Percentiles rank a stretch among this genome's conserved stretches.
Conservation (phyloP, 92 coral and sea anemone species). For the Phenganax marumi region DNA sequence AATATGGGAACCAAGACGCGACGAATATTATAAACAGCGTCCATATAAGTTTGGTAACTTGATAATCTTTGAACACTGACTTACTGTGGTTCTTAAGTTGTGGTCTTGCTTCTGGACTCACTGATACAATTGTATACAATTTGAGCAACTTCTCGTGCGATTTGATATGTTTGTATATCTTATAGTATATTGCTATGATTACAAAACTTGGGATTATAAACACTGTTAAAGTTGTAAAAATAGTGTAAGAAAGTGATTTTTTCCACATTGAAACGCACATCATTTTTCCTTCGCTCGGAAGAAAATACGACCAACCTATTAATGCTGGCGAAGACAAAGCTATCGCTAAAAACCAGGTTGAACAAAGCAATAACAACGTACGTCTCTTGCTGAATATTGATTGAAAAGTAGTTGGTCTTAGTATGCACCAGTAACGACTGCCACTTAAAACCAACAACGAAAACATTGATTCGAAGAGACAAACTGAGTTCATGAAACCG, state of each 20-base stretch:
- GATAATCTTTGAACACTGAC: constrained; percentile 37
- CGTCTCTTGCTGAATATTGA: constrained; percentile 38
- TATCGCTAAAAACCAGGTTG: constrained; percentile 21
- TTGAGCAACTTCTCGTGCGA: constrained; percentile 30
- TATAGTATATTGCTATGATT: constrained; percentile 26
- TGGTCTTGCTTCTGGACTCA: neutral
- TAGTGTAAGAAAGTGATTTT: constrained; percentile 22
- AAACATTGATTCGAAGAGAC: constrained; percentile 40
- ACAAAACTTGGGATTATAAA: constrained; percentile 28
- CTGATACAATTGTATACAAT: constrained; percentile 18
- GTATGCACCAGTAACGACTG: constrained; percentile 39
- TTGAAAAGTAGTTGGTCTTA: constrained; percentile 35
- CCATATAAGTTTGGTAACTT: constrained; percentile 34
- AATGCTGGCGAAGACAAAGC: constrained; percentile 30
- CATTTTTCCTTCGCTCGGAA: constrained; percentile 15
- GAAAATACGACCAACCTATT: constrained; percentile 19
- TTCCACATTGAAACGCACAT: constrained; percentile 38
- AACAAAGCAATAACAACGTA: constrained; percentile 15
- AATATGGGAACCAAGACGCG: constrained; percentile 40
- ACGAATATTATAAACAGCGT: constrained; percentile 32
- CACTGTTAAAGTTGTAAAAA: constrained; percentile 14
- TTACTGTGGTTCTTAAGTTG: neutral
- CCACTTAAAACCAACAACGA: constrained; percentile 22
- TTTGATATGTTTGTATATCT: constrained; percentile 38
- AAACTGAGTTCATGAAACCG: constrained; percentile 36